Conservation (phyloP, 2,888 invertebrate genomes). For the Xestia c-nigrum region DNA sequence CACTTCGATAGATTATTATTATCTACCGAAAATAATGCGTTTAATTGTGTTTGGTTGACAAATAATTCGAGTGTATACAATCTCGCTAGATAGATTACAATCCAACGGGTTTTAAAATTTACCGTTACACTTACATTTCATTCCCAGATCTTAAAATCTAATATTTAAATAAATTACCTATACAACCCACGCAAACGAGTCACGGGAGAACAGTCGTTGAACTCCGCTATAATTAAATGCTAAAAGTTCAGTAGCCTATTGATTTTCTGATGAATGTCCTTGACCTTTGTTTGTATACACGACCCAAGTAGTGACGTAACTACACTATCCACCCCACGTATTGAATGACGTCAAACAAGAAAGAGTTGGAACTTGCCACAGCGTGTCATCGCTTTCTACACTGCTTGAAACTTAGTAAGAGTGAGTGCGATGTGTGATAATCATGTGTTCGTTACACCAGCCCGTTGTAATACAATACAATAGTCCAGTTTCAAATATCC, state of each 20-base stretch:
- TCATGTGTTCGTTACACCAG: not conserved
- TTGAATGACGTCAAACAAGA: not conserved
- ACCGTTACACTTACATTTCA: not conserved
- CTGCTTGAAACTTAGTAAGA: not conserved
- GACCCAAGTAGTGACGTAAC: not conserved
- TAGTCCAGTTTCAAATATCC: not conserved
- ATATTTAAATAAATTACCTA: not conserved
- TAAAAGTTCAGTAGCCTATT: not conserved
- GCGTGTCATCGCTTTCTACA: not conserved
- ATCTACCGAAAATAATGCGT: too few relatives aligned
- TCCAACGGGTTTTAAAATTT: too few relatives aligned
- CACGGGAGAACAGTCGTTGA: not conserved
- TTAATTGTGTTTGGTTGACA: too few relatives aligned
- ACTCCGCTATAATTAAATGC: not conserved
- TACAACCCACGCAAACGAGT: not conserved
- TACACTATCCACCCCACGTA: not conserved
- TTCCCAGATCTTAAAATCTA: not conserved
- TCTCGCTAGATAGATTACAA: too few relatives aligned
- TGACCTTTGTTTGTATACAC: not conserved
- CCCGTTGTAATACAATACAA: too few relatives aligned
- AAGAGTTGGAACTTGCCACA: not conserved
- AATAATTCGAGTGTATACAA: too few relatives aligned
- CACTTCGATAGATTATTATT: too few relatives aligned
- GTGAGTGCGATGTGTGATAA: not conserved
- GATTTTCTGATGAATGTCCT: not conserved